phyloP scores from a whole-genome alignment of 2,888 invertebrate species.

The Cheilosia grossa region DNA sequence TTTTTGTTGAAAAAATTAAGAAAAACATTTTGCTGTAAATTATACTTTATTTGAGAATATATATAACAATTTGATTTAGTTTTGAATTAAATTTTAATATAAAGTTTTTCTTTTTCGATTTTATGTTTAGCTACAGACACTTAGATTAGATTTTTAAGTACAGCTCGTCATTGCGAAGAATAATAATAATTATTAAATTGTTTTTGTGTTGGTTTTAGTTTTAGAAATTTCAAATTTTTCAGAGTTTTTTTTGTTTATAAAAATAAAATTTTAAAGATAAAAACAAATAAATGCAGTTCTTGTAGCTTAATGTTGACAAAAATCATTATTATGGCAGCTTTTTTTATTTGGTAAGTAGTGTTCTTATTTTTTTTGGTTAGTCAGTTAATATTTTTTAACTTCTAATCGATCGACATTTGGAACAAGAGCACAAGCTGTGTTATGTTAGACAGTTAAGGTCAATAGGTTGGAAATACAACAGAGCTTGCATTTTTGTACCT shows the following conservation, averaged over 20 bases:
- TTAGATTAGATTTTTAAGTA: conserved; percentile 43
- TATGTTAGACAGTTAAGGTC: too few species aligned
- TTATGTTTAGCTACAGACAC: conserved; percentile 46
- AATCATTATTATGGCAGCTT: conserved; percentile 41
- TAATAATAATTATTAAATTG: conserved; percentile 22
- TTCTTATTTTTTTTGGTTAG: neutral
- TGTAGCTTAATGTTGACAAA: conserved; percentile 16
- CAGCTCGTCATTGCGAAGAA: conserved; percentile 30
- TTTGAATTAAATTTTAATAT: conserved; percentile 12
- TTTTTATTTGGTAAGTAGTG: conserved; percentile 17
- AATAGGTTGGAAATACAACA: too few species aligned
- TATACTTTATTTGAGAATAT: conserved; percentile 17
- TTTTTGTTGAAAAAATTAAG: conserved; percentile 24
- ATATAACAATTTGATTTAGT: conserved; percentile 11
- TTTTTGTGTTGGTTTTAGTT: conserved; percentile 12
- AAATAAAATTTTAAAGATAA: conserved; percentile 26
- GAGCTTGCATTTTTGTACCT: too few species aligned
- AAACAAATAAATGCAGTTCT: conserved; percentile 47
- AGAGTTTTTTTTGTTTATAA: conserved; percentile 8
- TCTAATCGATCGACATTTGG: neutral
- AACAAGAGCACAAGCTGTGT: neutral
- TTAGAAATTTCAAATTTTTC: conserved; percentile 9
- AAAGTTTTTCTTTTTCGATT: conserved; percentile 20
- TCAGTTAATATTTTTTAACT: neutral
- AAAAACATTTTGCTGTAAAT: conserved; percentile 24